Base-by-base conservation (phyloP, 2,797 vertebrate species). In the Clarias laeviceps region DNA sequence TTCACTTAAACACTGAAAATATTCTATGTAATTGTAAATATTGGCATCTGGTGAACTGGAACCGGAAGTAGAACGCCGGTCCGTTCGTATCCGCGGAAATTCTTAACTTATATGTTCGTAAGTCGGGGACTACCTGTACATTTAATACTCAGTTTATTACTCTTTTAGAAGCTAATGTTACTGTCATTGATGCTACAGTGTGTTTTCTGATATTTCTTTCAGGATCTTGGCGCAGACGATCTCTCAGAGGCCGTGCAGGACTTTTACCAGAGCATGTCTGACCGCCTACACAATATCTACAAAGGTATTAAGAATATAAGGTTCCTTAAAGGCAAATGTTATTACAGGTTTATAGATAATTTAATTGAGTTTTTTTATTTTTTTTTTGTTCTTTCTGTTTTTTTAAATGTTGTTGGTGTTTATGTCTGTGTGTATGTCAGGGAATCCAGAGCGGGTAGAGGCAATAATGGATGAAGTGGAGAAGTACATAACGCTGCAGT, bases 401-500 rank as follows among this genome's bases (percentile, higher is more conserved):
- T 12, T 54, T 2, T 54, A 54, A 54, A 54, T 14, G 50, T 54
- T 70, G 11, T 66, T 18, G 64, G 37, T 83, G 17, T 72, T 56
- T 80, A 34, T 54, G 27, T 20, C 50, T n/a, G n/a, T 79, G 11
- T 68, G 34, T 78, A 76, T 17, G 5, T 64, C 40, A 86, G 80
- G 80, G 14, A 54, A 37, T 24, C 20, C 97, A n/a, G 98, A 99
- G 83, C 95, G 94, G 66, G 96, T 97, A 78, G 98, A 99, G 91
- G 96, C 95, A 86, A 96, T 97, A 81, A 99, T 97, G 98, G 98
- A 99, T 91, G 97, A 99, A 88, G 97, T 99, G 80, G 98, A 99
- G 87, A 99, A 97, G 90, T 98, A 97, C 91, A 95, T 99, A 73
- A 99, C 97, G 97, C 97, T 97, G 32, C 97, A 97, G 27, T 95